Conservation (phyloP, 2,797 vertebrate genomes). For the Graptemys geographica region DNA sequence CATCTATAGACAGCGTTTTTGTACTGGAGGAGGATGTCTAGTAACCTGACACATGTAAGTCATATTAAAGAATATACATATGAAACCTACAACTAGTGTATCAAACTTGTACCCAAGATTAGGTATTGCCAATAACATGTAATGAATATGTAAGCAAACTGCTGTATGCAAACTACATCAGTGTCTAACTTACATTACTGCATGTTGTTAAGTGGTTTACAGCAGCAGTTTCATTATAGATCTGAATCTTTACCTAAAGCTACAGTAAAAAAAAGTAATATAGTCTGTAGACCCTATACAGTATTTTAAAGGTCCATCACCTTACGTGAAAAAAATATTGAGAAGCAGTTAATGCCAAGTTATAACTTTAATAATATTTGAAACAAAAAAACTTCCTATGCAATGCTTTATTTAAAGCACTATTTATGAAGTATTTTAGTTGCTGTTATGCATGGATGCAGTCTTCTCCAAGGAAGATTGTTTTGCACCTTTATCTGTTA, state of each 20-base stretch:
- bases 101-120: slow-evolving; percentile 50
- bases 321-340: slow-evolving; percentile 50
- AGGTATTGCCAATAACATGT: slow-evolving; percentile 57
- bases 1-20: slow-evolving; percentile 45
- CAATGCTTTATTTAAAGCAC: slow-evolving; percentile 62
- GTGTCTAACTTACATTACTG: slow-evolving; percentile 57
- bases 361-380: slow-evolving; percentile 48
- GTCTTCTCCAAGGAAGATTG: slow-evolving; percentile 78
- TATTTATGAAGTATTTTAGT: slow-evolving; percentile 57
- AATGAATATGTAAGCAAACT: slow-evolving; percentile 45
- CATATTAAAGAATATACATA: slow-evolving; percentile 57
- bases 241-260: slow-evolving; percentile 61
- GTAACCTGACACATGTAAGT: slow-evolving; percentile 61
- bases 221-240: slow-evolving; percentile 48
- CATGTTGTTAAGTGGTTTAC: slow-evolving; percentile 55
- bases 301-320: slow-evolving; percentile 50
- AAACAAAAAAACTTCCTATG: slow-evolving; percentile 50
- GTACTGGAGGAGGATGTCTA: slow-evolving; percentile 43
- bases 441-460: slow-evolving; percentile 72
- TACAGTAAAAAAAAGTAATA: slow-evolving; percentile 38
- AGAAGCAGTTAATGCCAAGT: slow-evolving; percentile 65
- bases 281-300: slow-evolving; percentile 48
- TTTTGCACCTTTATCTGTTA: slow-evolving; percentile 77
- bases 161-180: slow-evolving; percentile 52
- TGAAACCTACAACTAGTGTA: slow-evolving; percentile 61